These are phyloP conservation scores for Montipora cactus DNA, from an alignment of 64 coral and sea anemone genomes.

Conservation along the genomic window DNA sequence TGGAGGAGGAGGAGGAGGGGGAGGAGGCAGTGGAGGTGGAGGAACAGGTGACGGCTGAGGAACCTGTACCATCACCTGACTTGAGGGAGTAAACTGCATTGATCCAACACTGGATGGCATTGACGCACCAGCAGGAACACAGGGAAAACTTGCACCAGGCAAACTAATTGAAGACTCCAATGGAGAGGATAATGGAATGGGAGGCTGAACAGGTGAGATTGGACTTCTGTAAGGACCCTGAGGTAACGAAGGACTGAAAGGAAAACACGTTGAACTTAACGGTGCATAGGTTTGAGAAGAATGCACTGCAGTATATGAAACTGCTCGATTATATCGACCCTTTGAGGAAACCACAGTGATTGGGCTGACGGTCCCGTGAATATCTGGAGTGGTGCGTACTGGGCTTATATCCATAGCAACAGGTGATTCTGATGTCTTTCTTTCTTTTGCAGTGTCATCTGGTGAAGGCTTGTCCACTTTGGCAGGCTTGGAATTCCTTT, in stretches of 20 bases:
- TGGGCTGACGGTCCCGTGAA: not conserved
- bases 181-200: not conserved
- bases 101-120: not conserved
- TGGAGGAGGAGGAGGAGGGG: not conserved
- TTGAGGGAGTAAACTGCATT: not conserved
- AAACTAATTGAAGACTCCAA: not conserved
- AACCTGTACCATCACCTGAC: not conserved
- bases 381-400: not conserved
- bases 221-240: constrained; percentile 25
- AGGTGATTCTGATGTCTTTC: not conserved
- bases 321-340: constrained; percentile 9
- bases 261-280: not conserved
- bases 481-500: not conserved
- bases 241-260: constrained; percentile 27
- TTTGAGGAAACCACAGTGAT: constrained; percentile 50
- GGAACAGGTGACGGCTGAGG: not conserved
- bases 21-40: constrained; percentile 20
- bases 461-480: not conserved
- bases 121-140: not conserved
- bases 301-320: not conserved
- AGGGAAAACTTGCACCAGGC: not conserved
- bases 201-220: constrained; percentile 1
- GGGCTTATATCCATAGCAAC: constrained; percentile 49
- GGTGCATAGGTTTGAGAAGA: not conserved
- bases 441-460: not conserved